Base-by-base conservation (phyloP, 1,140 invertebrate species). In the Zaprionus ornatus region DNA sequence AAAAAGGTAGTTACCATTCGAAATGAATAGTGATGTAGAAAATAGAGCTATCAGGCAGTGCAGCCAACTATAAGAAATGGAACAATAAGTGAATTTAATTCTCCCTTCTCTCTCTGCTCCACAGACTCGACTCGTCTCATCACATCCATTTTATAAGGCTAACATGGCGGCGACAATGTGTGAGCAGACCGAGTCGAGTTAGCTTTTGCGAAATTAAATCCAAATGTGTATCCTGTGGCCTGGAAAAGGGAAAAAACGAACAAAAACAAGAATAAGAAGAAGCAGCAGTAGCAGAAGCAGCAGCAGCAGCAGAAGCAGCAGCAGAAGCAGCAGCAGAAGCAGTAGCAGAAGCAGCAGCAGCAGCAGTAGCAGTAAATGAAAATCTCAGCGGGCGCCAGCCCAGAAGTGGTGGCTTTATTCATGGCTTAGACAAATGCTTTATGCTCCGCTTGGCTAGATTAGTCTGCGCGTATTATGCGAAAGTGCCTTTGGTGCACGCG, bases 391-490 rank as follows among this genome's bases (percentile, higher is more conserved):
- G 61, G 29, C 50, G 60, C 32, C 60, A 78, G 25, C 29, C 13
- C 55, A 35, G 50, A 66, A 63, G 59, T 65, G 61, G 54, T 75
- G 61, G 23, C 23, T 42, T 56, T 63, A 61, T 23, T 73, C 79
- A 82, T 83, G 76, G 76, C 83, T 79, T 86, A 82, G 71, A 82
- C 83, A 79, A 82, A 86, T 79, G 68, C 66, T 76, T 70, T 80
- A 70, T 76, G 79, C 82, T 69, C 68, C 67, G 73, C 76, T 86
- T 82, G 72, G 62, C 66, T 70, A 81, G 80, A 86, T 79, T 87
- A 74, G 69, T 68, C 59, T 50, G 61, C 50, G 40, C 70, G 60
- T 71, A 59, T 83, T 68, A 74, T 82, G 72, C 19, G 15, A 37
- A 45, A 21, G 25, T 67, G 61, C 57, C 60, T 62, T 48, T 60